These are phyloP conservation scores for Urosaurus nigricauda DNA, from an alignment of 2,797 vertebrate species.

Conservation along the genomic window DNA sequence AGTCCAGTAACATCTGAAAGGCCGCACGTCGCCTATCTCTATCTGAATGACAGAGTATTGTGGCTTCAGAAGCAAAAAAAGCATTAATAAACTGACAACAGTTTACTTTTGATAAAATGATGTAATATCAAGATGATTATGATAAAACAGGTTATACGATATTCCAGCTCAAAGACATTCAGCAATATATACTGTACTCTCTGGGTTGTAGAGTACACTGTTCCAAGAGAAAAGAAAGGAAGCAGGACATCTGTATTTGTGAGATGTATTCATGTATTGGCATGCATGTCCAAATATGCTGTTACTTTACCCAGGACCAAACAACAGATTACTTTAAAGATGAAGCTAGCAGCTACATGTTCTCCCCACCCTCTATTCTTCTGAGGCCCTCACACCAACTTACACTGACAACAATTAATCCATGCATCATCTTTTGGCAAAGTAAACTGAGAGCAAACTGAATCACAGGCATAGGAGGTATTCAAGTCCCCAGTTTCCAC, in stretches of 20 bases:
- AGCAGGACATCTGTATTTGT: not conserved
- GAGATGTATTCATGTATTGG: not conserved
- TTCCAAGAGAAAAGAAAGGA: not conserved
- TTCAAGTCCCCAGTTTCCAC: not conserved
- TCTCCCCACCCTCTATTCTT: not conserved
- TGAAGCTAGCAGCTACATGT: not conserved
- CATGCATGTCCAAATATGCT: not conserved
- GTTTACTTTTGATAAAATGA: not conserved
- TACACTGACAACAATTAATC: not conserved
- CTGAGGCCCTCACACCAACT: not conserved
- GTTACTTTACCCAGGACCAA: not conserved
- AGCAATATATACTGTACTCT: not conserved
- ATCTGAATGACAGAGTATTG: not conserved
- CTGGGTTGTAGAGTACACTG: not conserved
- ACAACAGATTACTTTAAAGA: not conserved
- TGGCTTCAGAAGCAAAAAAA: not conserved
- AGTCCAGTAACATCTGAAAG: no score
- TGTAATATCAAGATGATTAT: not conserved
- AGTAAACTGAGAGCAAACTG: not conserved
- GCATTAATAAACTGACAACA: not conserved
- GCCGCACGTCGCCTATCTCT: no score
- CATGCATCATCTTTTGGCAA: not conserved
- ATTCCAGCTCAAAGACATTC: not conserved
- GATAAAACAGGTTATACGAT: not conserved
- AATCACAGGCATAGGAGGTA: not conserved